phyloP scores from a whole-genome alignment of 2,888 invertebrate species.

The Limnephilus rhombicus region DNA sequence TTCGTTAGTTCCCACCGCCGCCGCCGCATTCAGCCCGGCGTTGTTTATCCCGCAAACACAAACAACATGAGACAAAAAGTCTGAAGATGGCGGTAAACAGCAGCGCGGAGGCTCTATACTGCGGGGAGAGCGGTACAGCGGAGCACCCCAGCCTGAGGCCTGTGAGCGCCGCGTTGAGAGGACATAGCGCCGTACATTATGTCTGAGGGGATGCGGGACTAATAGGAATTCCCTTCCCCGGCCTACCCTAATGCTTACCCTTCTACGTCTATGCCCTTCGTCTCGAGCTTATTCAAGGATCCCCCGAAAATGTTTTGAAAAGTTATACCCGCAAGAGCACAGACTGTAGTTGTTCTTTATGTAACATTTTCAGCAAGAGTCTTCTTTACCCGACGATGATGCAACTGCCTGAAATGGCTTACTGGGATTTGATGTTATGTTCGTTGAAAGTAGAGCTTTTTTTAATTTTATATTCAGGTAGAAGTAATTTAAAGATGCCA shows the following conservation, averaged over 20 bases:
- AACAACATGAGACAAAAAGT: conserved; percentile 34
- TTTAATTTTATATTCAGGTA: not conserved
- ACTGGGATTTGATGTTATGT: not conserved
- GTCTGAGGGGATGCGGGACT: not conserved
- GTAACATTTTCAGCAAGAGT: not conserved
- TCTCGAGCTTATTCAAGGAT: not conserved
- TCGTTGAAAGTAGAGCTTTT: not conserved
- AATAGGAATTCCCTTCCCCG: not conserved
- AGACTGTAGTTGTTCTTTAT: not conserved
- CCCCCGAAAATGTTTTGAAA: conserved; percentile 11
- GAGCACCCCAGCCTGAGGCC: not conserved
- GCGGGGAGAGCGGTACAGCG: not conserved
- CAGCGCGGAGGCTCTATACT: not conserved
- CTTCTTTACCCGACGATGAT: not conserved
- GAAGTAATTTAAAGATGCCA: not conserved
- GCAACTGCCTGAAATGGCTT: not conserved
- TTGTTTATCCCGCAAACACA: conserved; percentile 21
- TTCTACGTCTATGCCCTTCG: not conserved
- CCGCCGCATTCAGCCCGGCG: conserved; percentile 35
- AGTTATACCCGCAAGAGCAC: not conserved
- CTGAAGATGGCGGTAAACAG: conserved; percentile 6
- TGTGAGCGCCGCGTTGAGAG: not conserved
- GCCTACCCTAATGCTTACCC: not conserved
- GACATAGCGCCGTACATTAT: not conserved
- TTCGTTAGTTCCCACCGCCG: conserved; percentile 37